phyloP scores from a whole-genome alignment of 2,888 invertebrate species.

The Alloscopus bannaensis region DNA sequence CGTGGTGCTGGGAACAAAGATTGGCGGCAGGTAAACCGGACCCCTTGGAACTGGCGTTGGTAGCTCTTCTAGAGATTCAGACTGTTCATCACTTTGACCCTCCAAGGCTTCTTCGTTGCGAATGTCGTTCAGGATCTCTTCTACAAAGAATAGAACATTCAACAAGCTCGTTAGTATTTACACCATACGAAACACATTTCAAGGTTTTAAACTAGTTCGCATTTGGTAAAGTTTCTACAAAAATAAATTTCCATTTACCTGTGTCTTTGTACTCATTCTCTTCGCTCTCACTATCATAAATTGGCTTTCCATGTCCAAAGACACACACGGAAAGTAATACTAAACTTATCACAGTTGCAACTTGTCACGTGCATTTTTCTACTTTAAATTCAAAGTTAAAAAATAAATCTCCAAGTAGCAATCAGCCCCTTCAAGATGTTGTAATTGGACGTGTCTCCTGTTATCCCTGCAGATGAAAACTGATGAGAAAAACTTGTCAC shows the following conservation, averaged over 20 bases:
- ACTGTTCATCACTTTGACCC: neutral
- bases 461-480: too few species aligned
- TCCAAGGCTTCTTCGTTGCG: conserved; percentile 44
- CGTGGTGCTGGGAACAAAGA: conserved; percentile 27
- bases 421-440: too few species aligned
- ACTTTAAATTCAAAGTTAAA: too few species aligned
- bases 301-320: too few species aligned
- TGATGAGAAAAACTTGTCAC: too few species aligned
- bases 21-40: conserved; percentile 32
- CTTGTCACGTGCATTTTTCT: too few species aligned
- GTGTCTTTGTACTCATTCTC: conserved; percentile 23
- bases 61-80: neutral
- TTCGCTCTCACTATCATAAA: too few species aligned
- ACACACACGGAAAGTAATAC: too few species aligned
- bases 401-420: too few species aligned
- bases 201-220: neutral
- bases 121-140: conserved; percentile 45
- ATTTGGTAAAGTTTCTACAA: neutral
- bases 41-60: neutral
- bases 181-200: neutral
- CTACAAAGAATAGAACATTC: conserved; percentile 30
- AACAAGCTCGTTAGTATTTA: neutral
- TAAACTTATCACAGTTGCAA: too few species aligned
- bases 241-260: conserved; percentile 1
- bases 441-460: too few species aligned